Conservation (phyloP, 2,113 vertebrate species). For the Pao palembangensis region DNA sequence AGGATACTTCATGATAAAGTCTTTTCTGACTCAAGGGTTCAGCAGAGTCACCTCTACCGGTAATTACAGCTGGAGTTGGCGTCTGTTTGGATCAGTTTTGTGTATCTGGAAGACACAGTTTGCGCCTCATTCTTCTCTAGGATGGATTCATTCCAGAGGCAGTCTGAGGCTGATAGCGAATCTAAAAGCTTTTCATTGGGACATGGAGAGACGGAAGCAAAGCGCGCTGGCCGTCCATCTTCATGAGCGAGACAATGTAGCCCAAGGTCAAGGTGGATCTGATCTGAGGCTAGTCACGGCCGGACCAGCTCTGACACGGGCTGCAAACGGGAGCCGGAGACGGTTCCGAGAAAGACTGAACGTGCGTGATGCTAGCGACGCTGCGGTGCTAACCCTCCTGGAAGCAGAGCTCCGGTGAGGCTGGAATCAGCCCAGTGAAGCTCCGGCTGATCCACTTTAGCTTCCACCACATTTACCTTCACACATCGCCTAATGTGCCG, state of each 20-base stretch:
- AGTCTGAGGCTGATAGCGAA: slow-evolving; percentile 17
- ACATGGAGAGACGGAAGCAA: slow-evolving; percentile 37
- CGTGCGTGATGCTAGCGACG: no score
- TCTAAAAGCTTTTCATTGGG: slow-evolving; percentile 31
- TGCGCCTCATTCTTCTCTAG: slow-evolving; percentile 9
- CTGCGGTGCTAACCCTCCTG: no score
- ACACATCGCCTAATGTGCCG: background rate
- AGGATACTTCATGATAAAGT: background rate
- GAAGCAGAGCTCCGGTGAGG: no score
- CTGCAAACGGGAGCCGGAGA: slow-evolving; percentile 8
- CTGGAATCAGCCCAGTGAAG: no score
- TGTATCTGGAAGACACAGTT: slow-evolving; percentile 27
- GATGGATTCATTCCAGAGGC: slow-evolving; percentile 16
- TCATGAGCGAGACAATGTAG: slow-evolving; percentile 19
- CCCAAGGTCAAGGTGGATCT: slow-evolving; percentile 36
- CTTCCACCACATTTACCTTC: background rate
- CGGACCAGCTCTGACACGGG: slow-evolving; percentile 23
- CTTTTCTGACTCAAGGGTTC: background rate
- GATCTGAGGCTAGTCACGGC: slow-evolving; percentile 19
- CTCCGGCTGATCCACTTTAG: no score
- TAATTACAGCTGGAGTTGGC: slow-evolving; percentile 13
- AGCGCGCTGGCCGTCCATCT: slow-evolving; percentile 21
- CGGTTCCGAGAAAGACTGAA: background rate
- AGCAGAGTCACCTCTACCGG: background rate
- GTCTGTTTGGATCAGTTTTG: slow-evolving; percentile 23